Percentiles rank a stretch among this genome's conserved stretches.
Conservation (phyloP, 2,888 invertebrate species). For the Himalopsyche japonica region DNA sequence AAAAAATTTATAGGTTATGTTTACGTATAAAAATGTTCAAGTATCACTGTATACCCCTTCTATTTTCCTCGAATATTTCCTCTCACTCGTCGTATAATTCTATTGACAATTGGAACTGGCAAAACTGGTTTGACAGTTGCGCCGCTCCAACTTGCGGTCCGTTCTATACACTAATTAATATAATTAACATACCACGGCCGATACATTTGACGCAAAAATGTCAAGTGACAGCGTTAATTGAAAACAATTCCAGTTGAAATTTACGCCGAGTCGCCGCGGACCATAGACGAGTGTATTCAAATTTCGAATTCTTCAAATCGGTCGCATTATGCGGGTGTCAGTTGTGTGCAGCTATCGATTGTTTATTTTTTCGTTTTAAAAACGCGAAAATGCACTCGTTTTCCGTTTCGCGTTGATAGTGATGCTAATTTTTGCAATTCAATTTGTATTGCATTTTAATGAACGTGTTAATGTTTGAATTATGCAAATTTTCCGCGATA, state of each 20-base stretch:
- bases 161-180: neutral
- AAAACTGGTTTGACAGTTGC: neutral
- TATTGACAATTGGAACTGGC: neutral
- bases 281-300: neutral
- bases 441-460: neutral
- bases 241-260: neutral
- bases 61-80: neutral
- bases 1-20: no score
- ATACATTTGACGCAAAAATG: neutral
- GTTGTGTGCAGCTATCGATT: neutral
- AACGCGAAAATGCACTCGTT: neutral
- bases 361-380: neutral
- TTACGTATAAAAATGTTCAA: neutral
- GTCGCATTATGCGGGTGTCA: neutral
- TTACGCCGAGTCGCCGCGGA: neutral
- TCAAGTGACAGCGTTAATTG: neutral
- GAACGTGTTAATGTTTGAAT: neutral
- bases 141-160: neutral
- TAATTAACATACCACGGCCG: neutral
- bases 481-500: neutral
- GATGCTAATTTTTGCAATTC: neutral
- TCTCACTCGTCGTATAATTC: neutral
- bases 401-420: neutral
- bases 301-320: neutral
- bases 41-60: neutral